Base-by-base conservation (phyloP, 2,113 vertebrate species). In the Axis porcinus region DNA sequence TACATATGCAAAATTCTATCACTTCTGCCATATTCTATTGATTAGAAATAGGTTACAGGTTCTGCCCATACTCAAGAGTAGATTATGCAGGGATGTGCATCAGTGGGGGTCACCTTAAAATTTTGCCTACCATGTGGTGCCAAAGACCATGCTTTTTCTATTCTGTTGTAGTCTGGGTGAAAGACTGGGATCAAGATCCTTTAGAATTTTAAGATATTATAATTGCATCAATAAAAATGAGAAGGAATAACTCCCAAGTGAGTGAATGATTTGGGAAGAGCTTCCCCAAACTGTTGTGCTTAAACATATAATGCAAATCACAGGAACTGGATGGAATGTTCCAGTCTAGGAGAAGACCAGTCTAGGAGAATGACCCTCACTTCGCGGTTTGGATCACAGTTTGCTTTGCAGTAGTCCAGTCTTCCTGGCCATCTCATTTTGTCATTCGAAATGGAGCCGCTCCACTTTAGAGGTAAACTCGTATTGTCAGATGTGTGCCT, bases 401-500 rank as follows among this genome's bases (percentile, higher is more conserved):
- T 89, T 86, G 58, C 52, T 88, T 92, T 85, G 62, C 52, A 92
- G 36, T 81, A 94, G 50, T 86, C 50, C 74, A 28, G 27, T 93
- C 60, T 76, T 95, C 74, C 45, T 85, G 67, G 47, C 67, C 79
- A 96, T 86, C 55, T 92, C 58, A 67, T 96, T 97, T 97, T 97
- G 54, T 93, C 86, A 87, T 93, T 89, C 3, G 11, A 52, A 93
- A 91, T 87, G 50, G 86, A 97, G n/a, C 79, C 19, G 87, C 11
- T 97, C 28, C 30, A 55, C 52, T 94, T 96, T 83, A 86, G 90
- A 95, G n/a, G 84, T 87, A 94, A 97, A 97, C 86, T 92, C 28
- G 7, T 91, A 43, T 94, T 96, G 94, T 96, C 94, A 97, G 70
- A 91, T 76, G 82, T 95, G 50, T 89, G 86, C 92, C 64, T 94